These are phyloP conservation scores for Phycodurus eques DNA, from an alignment of 2,113 vertebrate species.

Conservation along the genomic window DNA sequence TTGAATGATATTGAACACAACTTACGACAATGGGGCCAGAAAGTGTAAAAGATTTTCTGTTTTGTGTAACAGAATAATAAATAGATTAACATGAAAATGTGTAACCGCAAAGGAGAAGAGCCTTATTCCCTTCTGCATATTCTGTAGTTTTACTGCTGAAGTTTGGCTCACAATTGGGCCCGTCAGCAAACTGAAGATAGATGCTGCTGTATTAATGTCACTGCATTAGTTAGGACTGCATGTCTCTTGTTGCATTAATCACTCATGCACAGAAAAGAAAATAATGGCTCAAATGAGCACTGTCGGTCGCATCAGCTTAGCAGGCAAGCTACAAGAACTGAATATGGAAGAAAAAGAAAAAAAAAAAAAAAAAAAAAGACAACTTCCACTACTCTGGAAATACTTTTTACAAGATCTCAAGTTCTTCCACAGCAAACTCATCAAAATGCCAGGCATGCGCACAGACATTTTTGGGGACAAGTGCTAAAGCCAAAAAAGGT, in stretches of 20 bases:
- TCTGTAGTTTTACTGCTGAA: not conserved
- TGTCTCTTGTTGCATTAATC: not conserved
- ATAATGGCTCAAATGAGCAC: not conserved
- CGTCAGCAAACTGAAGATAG: not conserved
- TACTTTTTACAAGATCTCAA: not conserved
- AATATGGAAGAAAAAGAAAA: not conserved
- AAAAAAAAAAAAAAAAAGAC: not conserved
- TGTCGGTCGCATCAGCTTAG: not conserved
- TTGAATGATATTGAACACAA: constrained; percentile 2
- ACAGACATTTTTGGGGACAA: no score
- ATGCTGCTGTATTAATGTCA: not conserved
- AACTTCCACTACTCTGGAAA: not conserved
- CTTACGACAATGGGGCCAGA: not conserved
- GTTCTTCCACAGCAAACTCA: not conserved
- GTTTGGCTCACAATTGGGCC: not conserved
- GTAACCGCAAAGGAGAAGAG: not conserved
- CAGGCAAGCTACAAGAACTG: not conserved
- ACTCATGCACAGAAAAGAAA: not conserved
- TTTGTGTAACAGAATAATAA: not conserved
- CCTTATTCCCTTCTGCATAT: not conserved
- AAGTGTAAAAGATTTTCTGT: not conserved
- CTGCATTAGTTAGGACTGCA: no score
- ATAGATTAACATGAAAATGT: not conserved
- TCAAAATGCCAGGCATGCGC: not conserved
- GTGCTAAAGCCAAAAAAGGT: no score